Evolutionary conservation across 2,113 vertebrate genomes (phyloP), one percentile per base, ranked within the genome.

Genomic region (Procavia capensis): DNA sequence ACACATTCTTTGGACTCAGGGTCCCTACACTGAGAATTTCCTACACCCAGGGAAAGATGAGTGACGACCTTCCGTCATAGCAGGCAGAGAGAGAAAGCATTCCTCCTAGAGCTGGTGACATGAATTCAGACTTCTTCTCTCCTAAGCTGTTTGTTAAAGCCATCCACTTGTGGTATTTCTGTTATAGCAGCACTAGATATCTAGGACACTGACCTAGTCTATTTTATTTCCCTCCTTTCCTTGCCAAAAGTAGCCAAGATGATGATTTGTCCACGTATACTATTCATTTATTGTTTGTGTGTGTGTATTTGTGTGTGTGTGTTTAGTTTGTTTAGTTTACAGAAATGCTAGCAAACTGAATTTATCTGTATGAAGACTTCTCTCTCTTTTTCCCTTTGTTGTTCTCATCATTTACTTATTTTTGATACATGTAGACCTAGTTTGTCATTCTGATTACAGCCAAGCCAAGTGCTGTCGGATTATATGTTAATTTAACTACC

Each of bases 351-450:
- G 39, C 61, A 72, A 85, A n/a, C 22, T 68, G 64, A 85, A 91
- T 79, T 11, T 39, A 45, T 88, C 34, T 64, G 74, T 64, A 43
- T 85, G 31, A 88, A 64, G 64, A 14, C 22, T n/a, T 79, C 27
- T n/a, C 50, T 54, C 50, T 54, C 11, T 54, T 9, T 70, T 72
- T 59, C 17, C 45, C 25, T 34, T 25, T 3, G 22, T 79, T 63
- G 39, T 39, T 93, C 54, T 81, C 66, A n/a, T n/a, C 66, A 34
- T 80, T 88, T 54, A 63, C 36, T 84, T 95, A 78, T 57, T 57
- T 5, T 81, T 89, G 64, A 47, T 92, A 74, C 11, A 63, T 81
- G 25, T 0, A 84, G 22, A 72, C 24, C 17, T 78, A 47, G 29
- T 64, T 74, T 6, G 54, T 88, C 19, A 70, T 70, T 88, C 47